Evolutionary conservation across 2,797 vertebrate genomes (phyloP), one percentile per base, ranked within the genome.

Genomic region (Phataginus tetradactyla): DNA sequence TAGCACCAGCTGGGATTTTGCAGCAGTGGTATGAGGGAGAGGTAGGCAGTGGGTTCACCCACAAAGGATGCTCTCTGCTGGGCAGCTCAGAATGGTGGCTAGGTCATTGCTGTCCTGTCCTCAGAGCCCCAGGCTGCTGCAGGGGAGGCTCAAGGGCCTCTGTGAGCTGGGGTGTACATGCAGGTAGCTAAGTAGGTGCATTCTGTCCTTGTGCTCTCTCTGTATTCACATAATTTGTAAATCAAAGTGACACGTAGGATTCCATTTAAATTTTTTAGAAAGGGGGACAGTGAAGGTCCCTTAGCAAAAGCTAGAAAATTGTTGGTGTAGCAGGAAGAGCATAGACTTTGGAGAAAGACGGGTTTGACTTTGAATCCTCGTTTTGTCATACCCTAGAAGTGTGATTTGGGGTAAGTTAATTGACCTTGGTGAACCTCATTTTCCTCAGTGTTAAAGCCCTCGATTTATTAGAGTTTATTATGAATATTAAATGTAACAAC

Each of bases 21-120:
- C 1, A n/a, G 27, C 34, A 2, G 12, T 20, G 12, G 5, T 7
- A 14, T 0, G 15, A 13, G 1, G 1, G n/a, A 17, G 74, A 55
- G 23, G 42, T 3, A 1, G 57, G 21, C 0, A 0, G 4, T 45
- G 61, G 55, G 7, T 21, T 64, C 39, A 49, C 39, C 21, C n/a
- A 34, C 39, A 1, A 0, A 4, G 20, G 69, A 42, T 61, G 15
- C 18, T 45, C 7, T 34, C 17, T 37, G 2, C 9, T 14, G 15
- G 20, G 37, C 57, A 53, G 42, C 29, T 71, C 4, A 3, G 4
- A n/a, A 6, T 1, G 3, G 68, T 9, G n/a, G 20, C n/a, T 7
- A 23, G 53, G 12, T 71, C 29, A 20, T 10, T 4, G 3, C 27
- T 20, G 9, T 1, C 0, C 0, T 18, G 78, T 64, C 63, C 25